phyloP scores from a whole-genome alignment of 2,888 invertebrate species.

The Brachypalpus laphriformis region DNA sequence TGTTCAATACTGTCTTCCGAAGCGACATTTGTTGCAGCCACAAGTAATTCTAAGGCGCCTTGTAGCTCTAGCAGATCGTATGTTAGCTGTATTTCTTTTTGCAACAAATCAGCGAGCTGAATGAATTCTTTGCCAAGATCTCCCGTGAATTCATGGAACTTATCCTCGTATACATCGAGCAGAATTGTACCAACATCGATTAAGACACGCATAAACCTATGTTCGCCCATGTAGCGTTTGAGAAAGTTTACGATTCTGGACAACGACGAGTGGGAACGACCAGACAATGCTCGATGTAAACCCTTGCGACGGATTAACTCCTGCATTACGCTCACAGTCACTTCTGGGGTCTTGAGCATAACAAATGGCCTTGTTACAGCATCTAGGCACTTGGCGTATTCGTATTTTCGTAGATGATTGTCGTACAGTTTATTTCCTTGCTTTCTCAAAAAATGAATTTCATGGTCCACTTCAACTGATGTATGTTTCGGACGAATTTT shows the following conservation, averaged over 20 bases:
- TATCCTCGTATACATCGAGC: conserved; percentile 89
- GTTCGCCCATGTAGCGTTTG: conserved; percentile 88
- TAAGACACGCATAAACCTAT: conserved; percentile 89
- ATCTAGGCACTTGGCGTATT: conserved; percentile 91
- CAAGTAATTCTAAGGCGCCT: conserved; percentile 87
- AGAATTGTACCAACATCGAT: conserved; percentile 90
- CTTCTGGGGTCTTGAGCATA: conserved; percentile 88
- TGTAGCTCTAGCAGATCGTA: conserved; percentile 86
- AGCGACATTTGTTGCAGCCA: conserved; percentile 85
- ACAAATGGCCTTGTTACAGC: conserved; percentile 86
- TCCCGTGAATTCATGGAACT: conserved; percentile 86
- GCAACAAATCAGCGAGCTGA: conserved; percentile 85
- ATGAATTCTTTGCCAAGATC: conserved; percentile 86
- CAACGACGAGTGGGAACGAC: conserved; percentile 87
- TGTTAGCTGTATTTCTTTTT: conserved; percentile 88
- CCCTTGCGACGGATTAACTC: conserved; percentile 93
- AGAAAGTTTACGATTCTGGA: conserved; percentile 89
- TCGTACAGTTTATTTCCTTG: conserved; percentile 84
- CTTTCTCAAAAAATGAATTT: conserved; percentile 83
- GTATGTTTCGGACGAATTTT: background rate
- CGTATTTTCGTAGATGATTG: conserved; percentile 89
- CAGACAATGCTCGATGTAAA: conserved; percentile 89
- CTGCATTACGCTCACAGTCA: conserved; percentile 91
- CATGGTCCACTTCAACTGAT: conserved; percentile 83
- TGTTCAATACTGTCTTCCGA: conserved; percentile 77